phyloP scores from a whole-genome alignment of 2,113 vertebrate species.

The Petaurus breviceps region DNA sequence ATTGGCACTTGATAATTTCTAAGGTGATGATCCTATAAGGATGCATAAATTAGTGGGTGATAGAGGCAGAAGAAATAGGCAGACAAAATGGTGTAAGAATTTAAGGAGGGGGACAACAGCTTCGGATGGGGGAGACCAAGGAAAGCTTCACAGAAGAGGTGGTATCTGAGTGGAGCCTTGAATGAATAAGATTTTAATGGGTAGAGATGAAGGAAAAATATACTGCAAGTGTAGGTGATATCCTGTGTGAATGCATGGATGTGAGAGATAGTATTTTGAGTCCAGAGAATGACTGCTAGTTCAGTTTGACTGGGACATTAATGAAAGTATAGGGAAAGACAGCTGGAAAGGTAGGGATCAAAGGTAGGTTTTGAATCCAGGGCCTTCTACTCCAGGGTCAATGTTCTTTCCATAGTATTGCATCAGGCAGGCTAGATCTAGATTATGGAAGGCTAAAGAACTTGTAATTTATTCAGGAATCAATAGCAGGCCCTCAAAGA shows the following conservation, averaged over 20 bases:
- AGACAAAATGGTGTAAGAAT: neutral
- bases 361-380: neutral
- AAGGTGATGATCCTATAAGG: neutral
- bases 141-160: neutral
- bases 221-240: neutral
- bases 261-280: neutral
- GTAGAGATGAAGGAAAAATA: neutral
- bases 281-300: neutral
- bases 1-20: neutral
- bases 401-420: neutral
- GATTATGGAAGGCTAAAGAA: neutral
- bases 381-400: neutral
- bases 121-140: too few species aligned
- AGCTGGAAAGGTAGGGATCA: neutral
- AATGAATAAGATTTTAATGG: neutral
- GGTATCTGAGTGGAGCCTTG: neutral
- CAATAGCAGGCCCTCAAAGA: neutral
- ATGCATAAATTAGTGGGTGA: neutral
- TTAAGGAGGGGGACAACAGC: neutral
- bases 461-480: neutral
- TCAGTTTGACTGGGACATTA: neutral
- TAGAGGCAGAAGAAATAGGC: neutral
- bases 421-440: neutral
- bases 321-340: neutral
- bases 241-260: fast-evolving